Evolutionary conservation across 2,797 vertebrate species (phyloP).

Genomic region (Clarias laeviceps): DNA sequence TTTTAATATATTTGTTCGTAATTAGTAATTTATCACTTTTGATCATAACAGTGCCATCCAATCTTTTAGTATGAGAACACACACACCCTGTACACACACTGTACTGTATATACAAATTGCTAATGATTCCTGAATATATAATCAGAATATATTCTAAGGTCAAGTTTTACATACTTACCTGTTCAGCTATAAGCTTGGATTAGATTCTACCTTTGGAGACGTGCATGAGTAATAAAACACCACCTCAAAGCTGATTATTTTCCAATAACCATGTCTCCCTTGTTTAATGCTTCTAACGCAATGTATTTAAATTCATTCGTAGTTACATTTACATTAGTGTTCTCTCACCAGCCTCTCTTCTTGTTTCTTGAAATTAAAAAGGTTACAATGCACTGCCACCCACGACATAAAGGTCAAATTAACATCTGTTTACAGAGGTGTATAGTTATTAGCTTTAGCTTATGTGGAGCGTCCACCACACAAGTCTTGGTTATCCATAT

Average conservation of each 20-base stretch:
- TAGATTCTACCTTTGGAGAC: neutral
- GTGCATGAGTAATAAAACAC: neutral
- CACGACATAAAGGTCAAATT: slow-evolving; percentile 9
- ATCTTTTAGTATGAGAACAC: neutral
- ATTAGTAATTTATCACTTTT: neutral
- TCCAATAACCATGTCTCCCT: neutral
- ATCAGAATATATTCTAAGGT: neutral
- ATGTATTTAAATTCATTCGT: neutral
- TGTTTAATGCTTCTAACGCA: neutral
- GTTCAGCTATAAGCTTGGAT: neutral
- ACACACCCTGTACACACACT: too few relatives aligned
- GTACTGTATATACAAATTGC: too few relatives aligned
- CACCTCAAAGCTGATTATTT: neutral
- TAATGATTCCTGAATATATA: too few relatives aligned
- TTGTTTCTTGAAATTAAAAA: neutral
- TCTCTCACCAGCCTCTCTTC: too few relatives aligned
- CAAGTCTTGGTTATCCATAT: neutral
- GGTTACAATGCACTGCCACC: neutral
- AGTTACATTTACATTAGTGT: neutral
- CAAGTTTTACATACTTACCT: neutral
- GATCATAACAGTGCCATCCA: neutral
- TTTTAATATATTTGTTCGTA: neutral
- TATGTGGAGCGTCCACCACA: neutral
- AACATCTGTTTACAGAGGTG: neutral
- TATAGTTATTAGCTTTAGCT: neutral